A percentile compares a stretch with the other conserved stretches of the same genome.
Conservation (phyloP, 2,113 vertebrate species). For the Vombatus ursinus region DNA sequence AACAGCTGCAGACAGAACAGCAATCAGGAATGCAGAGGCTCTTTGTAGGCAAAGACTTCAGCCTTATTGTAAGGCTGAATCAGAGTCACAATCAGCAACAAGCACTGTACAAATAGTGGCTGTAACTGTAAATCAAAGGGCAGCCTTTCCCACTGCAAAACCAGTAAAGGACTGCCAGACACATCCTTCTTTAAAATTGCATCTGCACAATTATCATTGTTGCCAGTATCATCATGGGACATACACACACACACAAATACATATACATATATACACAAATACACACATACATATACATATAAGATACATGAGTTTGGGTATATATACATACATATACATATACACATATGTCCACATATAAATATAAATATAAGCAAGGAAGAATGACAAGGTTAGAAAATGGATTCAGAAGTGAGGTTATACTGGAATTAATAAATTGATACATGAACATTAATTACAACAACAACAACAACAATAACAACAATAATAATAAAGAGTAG, state of each 20-base stretch:
- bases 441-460: background rate
- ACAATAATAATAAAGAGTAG: background rate
- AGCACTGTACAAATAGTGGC: background rate
- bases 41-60: background rate
- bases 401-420: background rate
- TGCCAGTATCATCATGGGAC: background rate
- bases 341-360: background rate
- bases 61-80: background rate
- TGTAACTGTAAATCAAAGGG: background rate
- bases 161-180: background rate
- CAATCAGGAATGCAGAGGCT: background rate
- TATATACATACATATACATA: no score
- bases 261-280: background rate
- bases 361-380: background rate
- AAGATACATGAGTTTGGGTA: no score
- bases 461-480: no score
- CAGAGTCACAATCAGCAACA: background rate
- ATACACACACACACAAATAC: background rate
- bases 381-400: background rate
- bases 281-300: no score
- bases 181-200: background rate
- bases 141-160: background rate
- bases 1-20: background rate
- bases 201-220: background rate
- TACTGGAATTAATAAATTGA: background rate